These are phyloP conservation scores for Xestia xanthographa DNA, from an alignment of 2,888 invertebrate genomes.

Conservation along the genomic window DNA sequence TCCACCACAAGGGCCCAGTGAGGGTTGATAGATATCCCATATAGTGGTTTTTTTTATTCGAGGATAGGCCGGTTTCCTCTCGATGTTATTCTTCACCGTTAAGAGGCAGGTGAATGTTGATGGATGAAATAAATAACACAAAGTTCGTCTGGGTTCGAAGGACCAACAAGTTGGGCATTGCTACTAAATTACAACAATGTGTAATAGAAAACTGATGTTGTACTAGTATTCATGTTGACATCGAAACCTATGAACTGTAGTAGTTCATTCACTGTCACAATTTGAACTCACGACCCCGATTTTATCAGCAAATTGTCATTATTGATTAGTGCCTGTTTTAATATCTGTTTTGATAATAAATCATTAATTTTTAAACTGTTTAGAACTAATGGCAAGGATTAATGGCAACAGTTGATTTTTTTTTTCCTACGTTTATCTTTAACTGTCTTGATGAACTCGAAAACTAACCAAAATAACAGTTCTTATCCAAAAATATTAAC, in stretches of 20 bases:
- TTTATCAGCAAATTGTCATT: neutral
- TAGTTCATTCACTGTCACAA: conserved; percentile 3
- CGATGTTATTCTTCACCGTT: neutral
- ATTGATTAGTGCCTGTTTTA: neutral
- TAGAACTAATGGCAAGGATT: neutral
- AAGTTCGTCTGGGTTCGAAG: neutral
- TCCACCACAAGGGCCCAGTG: neutral
- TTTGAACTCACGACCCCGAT: conserved; percentile 16
- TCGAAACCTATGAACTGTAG: conserved; percentile 16
- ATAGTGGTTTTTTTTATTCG: neutral
- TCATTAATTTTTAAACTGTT: neutral
- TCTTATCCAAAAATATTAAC: conserved; percentile 41
- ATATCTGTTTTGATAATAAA: conserved; percentile 8
- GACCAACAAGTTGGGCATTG: neutral
- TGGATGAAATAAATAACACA: neutral
- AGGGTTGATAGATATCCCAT: neutral
- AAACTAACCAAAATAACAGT: conserved; percentile 16
- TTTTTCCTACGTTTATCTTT: neutral
- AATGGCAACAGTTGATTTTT: neutral
- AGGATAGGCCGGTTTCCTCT: neutral
- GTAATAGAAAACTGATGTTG: neutral
- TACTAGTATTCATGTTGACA: neutral
- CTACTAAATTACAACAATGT: neutral
- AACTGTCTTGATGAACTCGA: neutral
- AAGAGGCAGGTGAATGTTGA: neutral